These are phyloP conservation scores for Noctua pronuba DNA, from an alignment of 2,888 invertebrate genomes.

Conservation along the genomic window DNA sequence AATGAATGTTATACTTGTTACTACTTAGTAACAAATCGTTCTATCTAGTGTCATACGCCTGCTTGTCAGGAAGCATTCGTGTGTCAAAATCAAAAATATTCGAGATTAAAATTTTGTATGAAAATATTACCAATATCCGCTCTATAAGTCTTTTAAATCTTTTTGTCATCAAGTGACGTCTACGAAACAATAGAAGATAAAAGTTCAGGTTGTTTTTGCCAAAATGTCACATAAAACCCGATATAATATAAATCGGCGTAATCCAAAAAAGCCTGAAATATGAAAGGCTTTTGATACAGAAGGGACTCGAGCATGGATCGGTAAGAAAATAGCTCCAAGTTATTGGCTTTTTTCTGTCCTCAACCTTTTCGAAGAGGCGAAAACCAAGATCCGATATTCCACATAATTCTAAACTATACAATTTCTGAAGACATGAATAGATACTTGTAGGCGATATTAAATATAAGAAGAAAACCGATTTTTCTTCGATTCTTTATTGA, in stretches of 20 bases:
- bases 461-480: background rate
- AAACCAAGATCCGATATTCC: too few species aligned
- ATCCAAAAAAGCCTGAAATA: background rate
- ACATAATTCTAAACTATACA: background rate
- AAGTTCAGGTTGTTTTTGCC: background rate
- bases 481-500: background rate
- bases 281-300: background rate
- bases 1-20: too few species aligned
- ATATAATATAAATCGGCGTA: background rate
- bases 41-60: too few species aligned
- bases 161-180: background rate
- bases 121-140: too few species aligned
- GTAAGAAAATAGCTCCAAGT: background rate
- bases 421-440: background rate
- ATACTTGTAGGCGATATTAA: slow-evolving; percentile 3
- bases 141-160: too few species aligned
- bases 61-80: too few species aligned
- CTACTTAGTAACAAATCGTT: too few species aligned
- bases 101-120: too few species aligned
- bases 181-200: background rate
- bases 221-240: background rate
- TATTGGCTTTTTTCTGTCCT: background rate
- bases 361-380: background rate
- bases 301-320: background rate
- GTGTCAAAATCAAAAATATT: too few species aligned